phyloP scores from a whole-genome alignment of 30 jellyfish, hydroid and myxozoan species.

The Rhopilema esculentum region DNA sequence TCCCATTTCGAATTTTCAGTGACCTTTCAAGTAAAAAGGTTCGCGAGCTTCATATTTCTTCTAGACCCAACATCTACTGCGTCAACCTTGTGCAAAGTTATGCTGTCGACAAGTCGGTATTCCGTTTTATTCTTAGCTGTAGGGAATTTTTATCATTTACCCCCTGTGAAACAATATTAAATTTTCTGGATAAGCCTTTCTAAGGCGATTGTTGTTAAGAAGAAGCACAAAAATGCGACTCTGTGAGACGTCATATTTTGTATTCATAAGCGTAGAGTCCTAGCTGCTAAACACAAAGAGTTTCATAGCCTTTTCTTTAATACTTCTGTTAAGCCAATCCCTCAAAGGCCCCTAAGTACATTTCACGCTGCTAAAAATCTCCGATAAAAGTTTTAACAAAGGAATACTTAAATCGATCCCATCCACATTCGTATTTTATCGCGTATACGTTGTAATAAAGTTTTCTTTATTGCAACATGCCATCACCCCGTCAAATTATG shows the following conservation, averaged over 20 bases:
- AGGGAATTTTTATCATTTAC: conserved; percentile 3
- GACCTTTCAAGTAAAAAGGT: too few relatives aligned
- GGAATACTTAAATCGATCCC: conserved; percentile 61
- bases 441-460: neutral
- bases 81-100: too few relatives aligned
- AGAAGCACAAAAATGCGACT: conserved; percentile 35
- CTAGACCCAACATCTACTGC: too few relatives aligned
- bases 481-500: conserved; percentile 10
- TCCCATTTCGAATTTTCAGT: too few relatives aligned
- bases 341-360: conserved; percentile 51
- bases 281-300: conserved; percentile 24
- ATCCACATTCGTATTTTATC: neutral
- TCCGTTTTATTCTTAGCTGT: neutral
- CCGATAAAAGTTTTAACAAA: conserved; percentile 37
- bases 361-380: conserved; percentile 50
- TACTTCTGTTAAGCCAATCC: conserved; percentile 42
- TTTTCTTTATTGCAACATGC: neutral
- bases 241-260: conserved; percentile 47
- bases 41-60: too few relatives aligned
- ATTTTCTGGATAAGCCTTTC: conserved; percentile 45
- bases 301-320: conserved; percentile 30
- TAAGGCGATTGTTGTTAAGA: conserved; percentile 29
- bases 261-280: conserved; percentile 35
- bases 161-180: conserved; percentile 57
- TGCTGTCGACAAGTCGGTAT: too few relatives aligned